Base-by-base conservation (phyloP, 1,140 invertebrate species). In the Euura lappo region DNA sequence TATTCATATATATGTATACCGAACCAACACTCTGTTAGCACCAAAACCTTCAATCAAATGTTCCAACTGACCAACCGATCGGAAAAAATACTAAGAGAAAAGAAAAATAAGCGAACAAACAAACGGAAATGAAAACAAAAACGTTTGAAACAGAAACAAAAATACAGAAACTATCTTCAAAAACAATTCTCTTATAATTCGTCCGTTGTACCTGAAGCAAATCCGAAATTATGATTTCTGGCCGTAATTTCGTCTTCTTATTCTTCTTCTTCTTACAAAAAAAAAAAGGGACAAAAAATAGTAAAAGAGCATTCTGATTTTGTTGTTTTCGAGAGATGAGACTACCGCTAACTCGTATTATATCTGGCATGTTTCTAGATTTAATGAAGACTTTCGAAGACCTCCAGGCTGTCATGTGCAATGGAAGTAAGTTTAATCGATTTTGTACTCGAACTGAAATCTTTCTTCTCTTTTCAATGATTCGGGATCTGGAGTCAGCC, bases 301-400 rank as follows among this genome's bases (percentile, higher is more conserved):
- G 13, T 60, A 51, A 11, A 5, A 60, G 13, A 60, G 13, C 51
- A 60, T 11, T 60, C 13, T 60, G 51, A 60, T 60, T 60, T 60
- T 28, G 51, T 60, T 8, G 1, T 28, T 60, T 8, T 60, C 51
- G 51, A 60, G 51, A 60, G 51, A 60, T 60, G 28, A 28, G 51
- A 60, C 51, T 11, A 60, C 51, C 13, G 51, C 51, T 60, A 60
- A 60, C 51, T 60, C 51, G 51, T 60, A 69, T 72, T 67, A 10
- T 72, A 45, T 71, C 65, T 72, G 69, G 44, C 68, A 65, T 68
- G 76, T 72, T 82, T 82, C 2, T 75, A 87, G 86, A 86, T 70
- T 69, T 86, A 69, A 77, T 86, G 78, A 84, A 82, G 73, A 82
- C 85, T 75, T 79, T 87, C 45, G 79, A 83, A 45, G 77, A 79